Base-by-base conservation (phyloP, 2,888 invertebrate genomes). In the Acrocyrtus sp. region DNA sequence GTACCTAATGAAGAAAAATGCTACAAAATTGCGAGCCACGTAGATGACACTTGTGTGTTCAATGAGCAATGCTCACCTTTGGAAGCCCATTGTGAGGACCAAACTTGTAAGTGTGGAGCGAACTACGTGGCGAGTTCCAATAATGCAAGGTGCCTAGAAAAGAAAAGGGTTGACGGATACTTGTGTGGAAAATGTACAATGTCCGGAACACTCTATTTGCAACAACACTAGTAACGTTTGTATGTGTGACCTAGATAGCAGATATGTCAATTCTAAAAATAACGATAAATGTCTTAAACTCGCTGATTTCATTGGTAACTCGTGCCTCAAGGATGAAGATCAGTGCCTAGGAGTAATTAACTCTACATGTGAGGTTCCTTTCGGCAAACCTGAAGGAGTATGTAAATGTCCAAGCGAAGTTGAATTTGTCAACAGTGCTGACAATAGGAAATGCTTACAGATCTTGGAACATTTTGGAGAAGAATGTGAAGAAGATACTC, bases 21-120 rank as follows among this genome's bases (percentile, higher is more conserved):
- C 45, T 22, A 19, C n/a, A 26, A 5, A 8, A 62, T 21, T 21
- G 57, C 65, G 1, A 17, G 3, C 1, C 4, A 22, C 1, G 48
- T 67, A 3, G 74, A 56, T 0, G 54, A 54, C 15, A 10, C 45
- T 15, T 74, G 74, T 43, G 27, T 51, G 21, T 15, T 27, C 3
- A 3, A 48, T 27, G 2, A 10, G 0, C 74, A 74, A 24, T 74
- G 74, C n/a, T 39, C 12, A 12, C 8, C 39, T 6, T 39, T 6
- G 39, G 12, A 39, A 39, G 12, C 39, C 39, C 6, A 39, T 10
- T 39, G 39, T 12, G 39, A 10, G 39, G 12, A 39, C 39, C 8
- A 39, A 39, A 39, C 39, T 39, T 39, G 39, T 12, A 6, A 39
- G 12, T 39, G 39, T 39, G 39, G 6, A 39, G 12, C 6, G 8